Base-by-base conservation (phyloP, 1,140 invertebrate genomes). In the Procambarus clarkii region DNA sequence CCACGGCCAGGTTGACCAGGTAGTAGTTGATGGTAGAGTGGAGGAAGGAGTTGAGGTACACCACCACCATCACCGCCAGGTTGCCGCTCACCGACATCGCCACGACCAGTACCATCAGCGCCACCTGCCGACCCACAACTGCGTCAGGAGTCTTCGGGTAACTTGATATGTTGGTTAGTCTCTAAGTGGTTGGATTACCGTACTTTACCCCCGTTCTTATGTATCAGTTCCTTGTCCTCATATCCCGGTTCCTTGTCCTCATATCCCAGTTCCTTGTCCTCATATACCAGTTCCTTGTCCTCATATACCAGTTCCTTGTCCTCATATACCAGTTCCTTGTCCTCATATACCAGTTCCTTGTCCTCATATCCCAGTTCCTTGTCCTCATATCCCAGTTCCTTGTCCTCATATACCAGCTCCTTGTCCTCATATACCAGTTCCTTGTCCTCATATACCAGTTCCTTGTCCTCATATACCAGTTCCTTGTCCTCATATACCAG, bases 21-120 rank as follows among this genome's bases (percentile, higher is more conserved):
- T 95, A 95, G 58, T 93, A 93, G 81, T 95, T 95, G 44, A 94
- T 94, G 69, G 95, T 94, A 1, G 94, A 94, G 44, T 94, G 87
- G 86, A 94, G 93, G 11, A 93, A 91, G 74, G 95, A 94, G 92
- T 95, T 95, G 2, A 94, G 94, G 50, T 94, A 93, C 7, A 95
- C 95, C n/a, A 95, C 95, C 93, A 95, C 94, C 50, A 96, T 95
- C 9, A 95, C 95, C 46, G 94, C 94, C n/a, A 94, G 91, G 92
- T 96, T 96, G 0, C 95, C 95, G 9, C 94, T 93, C 11, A 95
- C 48, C 5, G 94, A 94, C n/a, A 94, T 45, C 0, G 95, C 4
- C 9, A 92, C 18, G 5, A 92, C 88, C 7, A 92, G 44, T 0
- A 93, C 92, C 24, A 85, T 64, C 21, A 92, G 45, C 18, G 58